Base-by-base conservation (phyloP, 2,888 invertebrate species). In the Ferdinandea cuprea region DNA sequence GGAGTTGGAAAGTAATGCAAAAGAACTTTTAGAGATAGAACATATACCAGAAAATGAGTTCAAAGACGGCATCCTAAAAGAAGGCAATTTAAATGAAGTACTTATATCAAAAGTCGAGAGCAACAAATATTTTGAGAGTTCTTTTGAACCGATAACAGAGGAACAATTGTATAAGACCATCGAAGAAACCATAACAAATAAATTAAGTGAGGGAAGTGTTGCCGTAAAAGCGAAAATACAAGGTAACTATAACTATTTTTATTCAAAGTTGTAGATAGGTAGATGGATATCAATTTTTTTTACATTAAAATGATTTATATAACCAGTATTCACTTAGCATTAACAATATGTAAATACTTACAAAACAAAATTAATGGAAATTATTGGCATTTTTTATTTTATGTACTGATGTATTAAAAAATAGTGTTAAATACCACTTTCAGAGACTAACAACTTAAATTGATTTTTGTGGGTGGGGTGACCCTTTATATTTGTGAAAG, bases 121-220 rank as follows among this genome's bases (percentile, higher is more conserved):
- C 11, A 11, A 9, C 13, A 11, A 1, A 44, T 11, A 44, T 42
- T 30, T 44, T 28, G 89, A 89, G 30, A 84, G 80, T 74, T 88
- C 88, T 50, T 87, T 89, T 17, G 89, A 91, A 74, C 88, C 90
- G 21, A 86, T 90, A n/a, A 90, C 90, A 44, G 89, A 91, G 85
- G 91, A 89, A 6, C 89, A 90, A 72, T 90, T 91, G 85, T 90
- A 89, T 80, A 90, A 91, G 85, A 89, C 89, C 8, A 89, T 91
- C 19, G 88, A 89, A 73, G 90, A 90, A 8, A 89, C 88, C 13
- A 90, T 90, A 58, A 89, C 89, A 3, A 89, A 90, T 69, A 90
- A 90, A 87, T 88, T 90, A 87, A 90, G 90, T 86, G 89, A 89
- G 85, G 90, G 89, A 28, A 86, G 88, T 71, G 88, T 90, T 76